Conservation (phyloP, 2,113 vertebrate genomes). For the Lampris incognitus region DNA sequence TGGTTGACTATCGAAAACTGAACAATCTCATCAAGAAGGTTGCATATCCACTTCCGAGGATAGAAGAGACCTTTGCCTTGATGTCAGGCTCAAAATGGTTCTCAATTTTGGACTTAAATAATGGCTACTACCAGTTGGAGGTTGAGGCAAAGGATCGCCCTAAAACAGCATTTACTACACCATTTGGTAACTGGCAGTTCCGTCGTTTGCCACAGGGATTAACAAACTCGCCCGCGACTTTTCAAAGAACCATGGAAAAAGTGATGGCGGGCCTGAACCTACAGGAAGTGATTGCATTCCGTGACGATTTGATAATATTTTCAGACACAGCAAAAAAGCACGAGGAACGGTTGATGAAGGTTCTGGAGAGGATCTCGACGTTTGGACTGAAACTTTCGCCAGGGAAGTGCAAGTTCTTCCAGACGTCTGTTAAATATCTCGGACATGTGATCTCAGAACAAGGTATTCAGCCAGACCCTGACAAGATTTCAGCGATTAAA, state of each 20-base stretch:
- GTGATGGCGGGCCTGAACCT: conserved; percentile 43
- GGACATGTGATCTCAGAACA: conserved; percentile 36
- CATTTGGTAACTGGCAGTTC: conserved; percentile 42
- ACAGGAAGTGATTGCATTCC: conserved; percentile 38
- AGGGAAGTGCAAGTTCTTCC: conserved; percentile 42
- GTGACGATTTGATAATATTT: conserved; percentile 41
- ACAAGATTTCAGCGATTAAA: conserved; percentile 29
- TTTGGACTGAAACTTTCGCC: conserved; percentile 41
- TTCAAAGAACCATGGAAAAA: conserved; percentile 49
- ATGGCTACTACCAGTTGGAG: conserved; percentile 29
- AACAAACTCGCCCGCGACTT: conserved; percentile 30
- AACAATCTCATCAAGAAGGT: conserved; percentile 27
- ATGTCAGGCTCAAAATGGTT: conserved; percentile 49
- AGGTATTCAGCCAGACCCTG: conserved; percentile 30
- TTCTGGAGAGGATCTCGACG: conserved; percentile 17
- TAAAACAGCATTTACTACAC: conserved; percentile 39
- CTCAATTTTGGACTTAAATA: conserved; percentile 41
- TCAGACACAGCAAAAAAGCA: conserved; percentile 31
- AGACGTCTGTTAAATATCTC: conserved; percentile 33
- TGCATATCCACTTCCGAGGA: conserved; percentile 26
- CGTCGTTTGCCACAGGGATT: conserved; percentile 6
- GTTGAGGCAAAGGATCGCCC: background rate
- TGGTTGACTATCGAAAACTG: conserved; percentile 26
- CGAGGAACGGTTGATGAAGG: conserved; percentile 38
- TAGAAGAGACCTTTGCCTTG: conserved; percentile 37